Conservation (phyloP, 2,113 vertebrate species). For the Anolis carolinensis region DNA sequence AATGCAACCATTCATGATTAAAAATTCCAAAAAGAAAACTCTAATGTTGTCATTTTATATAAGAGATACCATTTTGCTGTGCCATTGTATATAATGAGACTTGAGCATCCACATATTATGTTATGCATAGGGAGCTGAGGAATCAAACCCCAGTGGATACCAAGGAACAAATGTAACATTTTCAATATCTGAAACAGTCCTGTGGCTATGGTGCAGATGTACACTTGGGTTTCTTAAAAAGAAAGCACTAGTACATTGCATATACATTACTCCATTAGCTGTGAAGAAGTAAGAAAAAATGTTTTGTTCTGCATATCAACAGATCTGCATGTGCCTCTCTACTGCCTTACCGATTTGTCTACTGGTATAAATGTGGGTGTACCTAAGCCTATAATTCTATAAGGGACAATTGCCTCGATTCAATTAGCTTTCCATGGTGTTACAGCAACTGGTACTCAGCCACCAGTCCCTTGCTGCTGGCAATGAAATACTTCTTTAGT, state of each 20-base stretch:
- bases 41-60: no score
- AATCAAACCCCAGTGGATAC: no score
- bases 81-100: no score
- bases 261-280: not conserved
- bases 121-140: no score
- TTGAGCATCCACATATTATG: no score
- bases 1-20: no score
- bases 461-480: conserved; percentile 4
- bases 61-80: no score
- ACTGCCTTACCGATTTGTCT: not conserved
- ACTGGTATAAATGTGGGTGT: not conserved
- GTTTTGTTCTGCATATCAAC: not conserved
- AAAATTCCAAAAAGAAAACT: no score
- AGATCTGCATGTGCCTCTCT: not conserved
- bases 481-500: conserved; percentile 30
- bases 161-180: no score
- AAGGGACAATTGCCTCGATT: conserved; percentile 12
- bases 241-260: not conserved
- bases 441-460: not conserved
- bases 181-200: no score
- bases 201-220: not conserved
- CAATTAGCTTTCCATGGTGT: conserved; percentile 27
- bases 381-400: not conserved
- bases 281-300: not conserved
- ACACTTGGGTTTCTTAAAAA: not conserved